These are phyloP conservation scores for Chionodraco myersi DNA, from an alignment of 2,113 vertebrate species.

Conservation along the genomic window DNA sequence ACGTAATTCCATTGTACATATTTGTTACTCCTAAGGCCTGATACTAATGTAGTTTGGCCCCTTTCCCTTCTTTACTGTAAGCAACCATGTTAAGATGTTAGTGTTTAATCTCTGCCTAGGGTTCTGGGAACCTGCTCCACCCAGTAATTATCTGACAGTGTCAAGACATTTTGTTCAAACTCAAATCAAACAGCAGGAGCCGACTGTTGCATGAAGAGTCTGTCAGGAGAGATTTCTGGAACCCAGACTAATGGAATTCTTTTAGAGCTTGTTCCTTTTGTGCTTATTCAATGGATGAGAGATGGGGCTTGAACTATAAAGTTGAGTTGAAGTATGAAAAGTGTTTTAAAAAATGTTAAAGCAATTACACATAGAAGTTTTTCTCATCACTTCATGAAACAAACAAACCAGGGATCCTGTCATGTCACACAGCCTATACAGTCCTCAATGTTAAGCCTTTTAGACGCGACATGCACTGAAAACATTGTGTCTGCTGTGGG, in stretches of 20 bases:
- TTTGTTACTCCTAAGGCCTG: too few species aligned
- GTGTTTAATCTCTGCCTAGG: not conserved
- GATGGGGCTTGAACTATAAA: not conserved
- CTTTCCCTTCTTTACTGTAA: not conserved
- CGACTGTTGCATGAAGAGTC: conserved; percentile 14
- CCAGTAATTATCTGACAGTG: not conserved
- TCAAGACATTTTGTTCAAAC: conserved; percentile 20
- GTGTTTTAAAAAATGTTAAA: too few species aligned
- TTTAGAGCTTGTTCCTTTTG: not conserved
- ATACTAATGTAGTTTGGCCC: not conserved
- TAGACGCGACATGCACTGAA: not conserved
- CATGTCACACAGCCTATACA: not conserved
- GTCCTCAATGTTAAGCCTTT: not conserved
- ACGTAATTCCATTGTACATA: too few species aligned
- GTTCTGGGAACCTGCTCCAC: not conserved
- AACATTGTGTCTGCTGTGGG: conserved; percentile 6
- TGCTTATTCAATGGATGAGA: not conserved
- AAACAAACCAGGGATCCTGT: not conserved
- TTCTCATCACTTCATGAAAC: not conserved
- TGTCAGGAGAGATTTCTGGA: conserved; percentile 33
- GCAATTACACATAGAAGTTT: not conserved
- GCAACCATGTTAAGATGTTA: not conserved
- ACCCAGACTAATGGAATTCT: conserved; percentile 19
- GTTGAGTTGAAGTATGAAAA: not conserved
- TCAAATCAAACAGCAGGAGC: conserved; percentile 29